Conservation (phyloP, 2,888 invertebrate species). For the Leptopilina drosophilae region DNA sequence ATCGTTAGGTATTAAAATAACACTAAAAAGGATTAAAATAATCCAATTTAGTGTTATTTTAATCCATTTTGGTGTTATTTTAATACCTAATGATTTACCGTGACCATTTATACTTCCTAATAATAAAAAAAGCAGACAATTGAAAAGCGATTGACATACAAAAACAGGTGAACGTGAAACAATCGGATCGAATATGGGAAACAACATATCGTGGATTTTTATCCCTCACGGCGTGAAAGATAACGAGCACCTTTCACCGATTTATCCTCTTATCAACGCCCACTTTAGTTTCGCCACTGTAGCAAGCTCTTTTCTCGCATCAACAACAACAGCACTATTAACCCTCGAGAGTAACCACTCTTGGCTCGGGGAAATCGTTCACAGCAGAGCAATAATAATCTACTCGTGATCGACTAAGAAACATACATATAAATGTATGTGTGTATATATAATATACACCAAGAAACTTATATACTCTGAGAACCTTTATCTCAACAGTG, state of each 20-base stretch:
- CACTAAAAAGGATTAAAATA: no score
- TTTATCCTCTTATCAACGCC: slow-evolving; percentile 46
- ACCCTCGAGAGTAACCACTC: slow-evolving; percentile 40
- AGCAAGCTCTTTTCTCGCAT: slow-evolving; percentile 15
- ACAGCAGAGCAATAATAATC: slow-evolving; percentile 32
- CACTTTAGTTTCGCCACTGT: slow-evolving; percentile 33
- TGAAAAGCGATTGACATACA: neutral
- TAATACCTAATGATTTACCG: no score
- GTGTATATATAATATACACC: no score
- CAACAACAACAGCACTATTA: slow-evolving; percentile 27
- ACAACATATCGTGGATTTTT: neutral
- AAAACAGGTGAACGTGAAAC: neutral
- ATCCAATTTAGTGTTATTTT: no score
- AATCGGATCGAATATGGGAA: slow-evolving; percentile 11
- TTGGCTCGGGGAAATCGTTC: slow-evolving; percentile 24
- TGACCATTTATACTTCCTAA: no score
- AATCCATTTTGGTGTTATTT: no score
- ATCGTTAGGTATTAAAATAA: no score
- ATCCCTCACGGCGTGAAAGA: slow-evolving; percentile 22
- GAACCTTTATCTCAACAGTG: slow-evolving; percentile 45
- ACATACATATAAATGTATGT: slow-evolving; percentile 1
- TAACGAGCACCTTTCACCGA: slow-evolving; percentile 43
- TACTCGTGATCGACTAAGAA: slow-evolving; percentile 39
- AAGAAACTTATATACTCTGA: slow-evolving; percentile 29
- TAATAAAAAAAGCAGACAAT: no score